Evolutionary conservation across 2,797 vertebrate genomes (phyloP), one percentile per base, ranked within the genome.

Genomic region (Coregonus ussuriensis): DNA sequence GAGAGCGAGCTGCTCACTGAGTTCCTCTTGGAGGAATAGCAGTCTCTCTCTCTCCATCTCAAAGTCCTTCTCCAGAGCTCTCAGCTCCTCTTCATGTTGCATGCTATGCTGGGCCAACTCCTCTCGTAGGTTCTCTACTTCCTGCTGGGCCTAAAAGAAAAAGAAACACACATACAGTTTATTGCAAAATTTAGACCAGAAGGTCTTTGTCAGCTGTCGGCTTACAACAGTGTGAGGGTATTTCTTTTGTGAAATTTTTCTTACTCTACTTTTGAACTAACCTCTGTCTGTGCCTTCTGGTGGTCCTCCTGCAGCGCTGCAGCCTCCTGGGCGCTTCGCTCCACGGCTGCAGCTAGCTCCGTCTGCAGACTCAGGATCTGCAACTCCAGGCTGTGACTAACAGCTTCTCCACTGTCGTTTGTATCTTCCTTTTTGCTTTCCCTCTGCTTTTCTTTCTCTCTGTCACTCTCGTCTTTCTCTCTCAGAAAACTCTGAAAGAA

Each of bases 1-100:
- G 65, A 93, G 85, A 41, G 92, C 91, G 66, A 92, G 88, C 68
- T 96, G 94, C 71, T 94, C 94, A 0, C 92, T 87, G 54, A 96
- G 90, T 84, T 81, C 91, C 7, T 95, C 94, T 0, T 96, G 93
- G 18, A 96, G 85, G 70, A 92, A 79, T 33, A 95, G 88, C 41
- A 97, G 91, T 75, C 92, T 88, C 59, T 91, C 94, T 82, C 93
- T 90, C 87, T 97, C 96, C 9, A 94, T 91, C 85, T 97, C 94
- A 15, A 86, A 94, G 83, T 95, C 94, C 67, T 92, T 91, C 82
- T 94, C 94, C 86, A 99, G 83, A 74, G 94, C 91, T 76, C 92
- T 93, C 71, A 97, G 85, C 78, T 98, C 96, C 53, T 96, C 94
- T 78, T 96, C 93, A 59, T 97, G 95, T 18, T 89, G 80, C 77